A percentile compares a stretch with the other conserved stretches of the same genome.
Conservation (phyloP, 2,113 vertebrate genomes). For the Alexandromys fortis region DNA sequence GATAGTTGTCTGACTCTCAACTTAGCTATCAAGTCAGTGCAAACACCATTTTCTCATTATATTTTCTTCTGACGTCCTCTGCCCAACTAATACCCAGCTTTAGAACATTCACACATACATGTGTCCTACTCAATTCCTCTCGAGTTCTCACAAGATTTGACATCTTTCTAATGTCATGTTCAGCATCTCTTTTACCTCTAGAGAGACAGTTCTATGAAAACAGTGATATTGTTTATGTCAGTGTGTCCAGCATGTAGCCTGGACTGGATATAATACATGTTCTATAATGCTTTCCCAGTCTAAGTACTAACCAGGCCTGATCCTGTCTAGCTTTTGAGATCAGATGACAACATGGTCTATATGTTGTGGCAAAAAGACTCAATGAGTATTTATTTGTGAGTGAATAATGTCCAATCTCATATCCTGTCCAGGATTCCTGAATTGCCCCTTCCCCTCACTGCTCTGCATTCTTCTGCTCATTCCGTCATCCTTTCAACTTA, state of each 20-base stretch:
- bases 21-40: background rate
- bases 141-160: background rate
- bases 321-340: background rate
- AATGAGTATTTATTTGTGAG: conserved; percentile 14
- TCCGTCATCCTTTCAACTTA: background rate
- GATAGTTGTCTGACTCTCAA: background rate
- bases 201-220: background rate
- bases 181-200: background rate
- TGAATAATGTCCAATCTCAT: background rate
- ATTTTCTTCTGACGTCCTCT: background rate
- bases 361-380: background rate
- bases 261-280: background rate
- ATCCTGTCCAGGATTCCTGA: background rate
- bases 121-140: background rate
- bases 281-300: background rate
- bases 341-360: background rate
- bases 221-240: background rate
- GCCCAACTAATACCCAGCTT: background rate
- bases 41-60: background rate
- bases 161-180: background rate
- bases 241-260: background rate
- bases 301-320: background rate
- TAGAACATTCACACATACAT: background rate
- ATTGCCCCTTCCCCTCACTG: background rate
- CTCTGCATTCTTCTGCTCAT: background rate